These are phyloP conservation scores for Strix uralensis DNA, from an alignment of 2,113 vertebrate genomes.

Conservation along the genomic window DNA sequence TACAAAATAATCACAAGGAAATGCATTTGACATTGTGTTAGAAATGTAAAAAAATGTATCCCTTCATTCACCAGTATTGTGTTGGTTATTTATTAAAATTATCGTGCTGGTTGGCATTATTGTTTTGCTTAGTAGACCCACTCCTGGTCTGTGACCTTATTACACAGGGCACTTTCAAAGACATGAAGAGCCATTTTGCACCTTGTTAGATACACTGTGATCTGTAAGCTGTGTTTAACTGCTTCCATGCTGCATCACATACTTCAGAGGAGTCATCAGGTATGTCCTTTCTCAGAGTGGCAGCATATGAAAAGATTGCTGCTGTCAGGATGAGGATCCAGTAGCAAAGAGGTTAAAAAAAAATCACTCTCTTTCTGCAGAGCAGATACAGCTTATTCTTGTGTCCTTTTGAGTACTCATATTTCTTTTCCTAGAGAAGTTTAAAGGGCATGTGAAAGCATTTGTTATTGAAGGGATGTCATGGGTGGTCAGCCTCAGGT, in stretches of 20 bases:
- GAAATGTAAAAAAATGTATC: neutral
- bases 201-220: neutral
- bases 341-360: neutral
- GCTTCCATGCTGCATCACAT: neutral
- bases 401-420: neutral
- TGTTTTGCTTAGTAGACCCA: neutral
- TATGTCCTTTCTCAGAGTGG: neutral
- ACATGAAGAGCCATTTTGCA: neutral
- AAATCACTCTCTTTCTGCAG: neutral
- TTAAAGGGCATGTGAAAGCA: neutral
- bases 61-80: neutral
- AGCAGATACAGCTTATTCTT: neutral
- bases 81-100: neutral
- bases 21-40: neutral
- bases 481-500: neutral
- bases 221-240: neutral
- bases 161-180: neutral
- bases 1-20: neutral
- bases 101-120: neutral
- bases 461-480: neutral
- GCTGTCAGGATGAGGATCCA: neutral
- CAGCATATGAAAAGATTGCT: neutral
- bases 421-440: neutral
- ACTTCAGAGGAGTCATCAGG: neutral
- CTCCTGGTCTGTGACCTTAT: neutral